A percentile compares a stretch with the other conserved stretches of the same genome.
These are phyloP conservation scores for Acronicta alni DNA, from an alignment of 2,888 invertebrate genomes.

Conservation along the genomic window DNA sequence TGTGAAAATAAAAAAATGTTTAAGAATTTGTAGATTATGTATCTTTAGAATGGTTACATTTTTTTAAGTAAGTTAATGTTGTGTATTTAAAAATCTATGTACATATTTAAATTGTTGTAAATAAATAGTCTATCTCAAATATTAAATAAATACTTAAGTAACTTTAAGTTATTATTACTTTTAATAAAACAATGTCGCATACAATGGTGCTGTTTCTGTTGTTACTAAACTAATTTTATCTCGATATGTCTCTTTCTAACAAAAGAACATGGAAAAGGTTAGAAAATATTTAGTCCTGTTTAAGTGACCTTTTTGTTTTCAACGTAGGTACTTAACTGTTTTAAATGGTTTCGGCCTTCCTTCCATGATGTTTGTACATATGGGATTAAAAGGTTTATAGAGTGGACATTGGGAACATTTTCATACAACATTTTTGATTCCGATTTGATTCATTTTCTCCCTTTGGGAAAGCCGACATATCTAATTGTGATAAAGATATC, in stretches of 20 bases:
- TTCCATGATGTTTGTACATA: too few relatives aligned
- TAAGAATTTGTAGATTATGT: slow-evolving; percentile 62
- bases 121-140: slow-evolving; percentile 85
- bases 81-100: slow-evolving; percentile 81
- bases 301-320: too few relatives aligned
- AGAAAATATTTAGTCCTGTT: too few relatives aligned
- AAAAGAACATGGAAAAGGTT: not conserved
- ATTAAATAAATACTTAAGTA: slow-evolving; percentile 68
- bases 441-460: too few relatives aligned
- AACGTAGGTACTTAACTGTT: too few relatives aligned
- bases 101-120: slow-evolving; percentile 86
- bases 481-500: too few relatives aligned
- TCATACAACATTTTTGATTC: too few relatives aligned
- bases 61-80: slow-evolving; percentile 79
- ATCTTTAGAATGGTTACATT: slow-evolving; percentile 59
- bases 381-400: too few relatives aligned
- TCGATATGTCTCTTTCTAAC: not conserved
- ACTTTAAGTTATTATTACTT: slow-evolving; percentile 47
- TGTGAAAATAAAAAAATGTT: slow-evolving; percentile 54
- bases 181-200: slow-evolving; percentile 42
- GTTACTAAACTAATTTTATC: not conserved
- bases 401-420: too few relatives aligned
- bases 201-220: slow-evolving; percentile 1
- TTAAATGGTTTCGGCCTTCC: too few relatives aligned
- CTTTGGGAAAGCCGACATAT: too few relatives aligned